phyloP scores from a whole-genome alignment of 2,113 vertebrate species.

The Neogale vison region DNA sequence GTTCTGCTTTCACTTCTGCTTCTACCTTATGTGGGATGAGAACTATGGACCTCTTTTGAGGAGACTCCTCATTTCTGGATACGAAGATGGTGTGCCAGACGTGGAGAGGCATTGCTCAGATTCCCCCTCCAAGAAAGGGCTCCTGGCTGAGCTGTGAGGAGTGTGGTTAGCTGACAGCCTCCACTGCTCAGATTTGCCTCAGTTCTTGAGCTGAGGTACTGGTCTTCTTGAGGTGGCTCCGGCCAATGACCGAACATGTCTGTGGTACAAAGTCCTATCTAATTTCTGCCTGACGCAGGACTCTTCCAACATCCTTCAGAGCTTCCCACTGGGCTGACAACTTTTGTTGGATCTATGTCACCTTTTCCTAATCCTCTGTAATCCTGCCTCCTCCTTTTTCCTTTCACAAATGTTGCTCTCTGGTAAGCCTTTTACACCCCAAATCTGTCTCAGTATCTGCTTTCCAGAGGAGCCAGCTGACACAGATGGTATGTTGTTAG shows the following conservation, averaged over 20 bases:
- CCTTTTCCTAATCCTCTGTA: background rate
- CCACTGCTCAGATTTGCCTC: background rate
- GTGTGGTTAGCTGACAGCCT: background rate
- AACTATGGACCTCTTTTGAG: background rate
- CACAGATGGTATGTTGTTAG: background rate
- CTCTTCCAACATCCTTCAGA: background rate
- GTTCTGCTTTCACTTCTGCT: background rate
- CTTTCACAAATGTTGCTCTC: background rate
- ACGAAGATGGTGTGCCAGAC: background rate
- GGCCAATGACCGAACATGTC: background rate
- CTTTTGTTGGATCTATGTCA: background rate
- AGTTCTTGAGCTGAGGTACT: background rate
- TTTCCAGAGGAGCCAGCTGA: background rate
- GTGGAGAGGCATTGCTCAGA: background rate
- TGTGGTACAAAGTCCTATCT: background rate
- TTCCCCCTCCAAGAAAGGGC: background rate
- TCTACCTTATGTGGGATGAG: background rate
- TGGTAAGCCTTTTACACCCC: background rate
- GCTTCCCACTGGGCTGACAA: background rate
- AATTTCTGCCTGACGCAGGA: background rate
- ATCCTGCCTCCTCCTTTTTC: background rate
- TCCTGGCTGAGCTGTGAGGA: background rate
- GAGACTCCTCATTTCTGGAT: background rate
- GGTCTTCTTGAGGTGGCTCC: background rate
- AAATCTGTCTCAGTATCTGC: background rate